Percentiles rank a stretch among this genome's conserved stretches.
These are phyloP conservation scores for Pempheris klunzingeri DNA, from an alignment of 2,797 vertebrate species.

Conservation along the genomic window DNA sequence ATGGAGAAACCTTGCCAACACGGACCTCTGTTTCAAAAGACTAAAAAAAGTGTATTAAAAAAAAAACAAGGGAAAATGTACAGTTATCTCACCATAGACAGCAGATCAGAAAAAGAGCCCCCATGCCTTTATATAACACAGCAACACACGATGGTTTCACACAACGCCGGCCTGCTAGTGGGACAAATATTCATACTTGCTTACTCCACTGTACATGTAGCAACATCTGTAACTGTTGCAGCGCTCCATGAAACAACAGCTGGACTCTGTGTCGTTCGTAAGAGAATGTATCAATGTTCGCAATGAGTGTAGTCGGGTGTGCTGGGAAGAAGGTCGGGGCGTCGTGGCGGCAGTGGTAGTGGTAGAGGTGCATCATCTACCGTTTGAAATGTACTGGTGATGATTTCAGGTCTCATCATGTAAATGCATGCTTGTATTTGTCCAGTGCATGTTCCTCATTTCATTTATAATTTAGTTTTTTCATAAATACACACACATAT, in stretches of 20 bases:
- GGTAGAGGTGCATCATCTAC: slow-evolving; percentile 59
- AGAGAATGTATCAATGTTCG: slow-evolving; percentile 79
- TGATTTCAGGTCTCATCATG: slow-evolving; percentile 82
- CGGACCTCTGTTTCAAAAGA: slow-evolving; percentile 63
- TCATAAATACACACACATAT: slow-evolving; percentile 1
- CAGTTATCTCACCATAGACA: slow-evolving; percentile 64
- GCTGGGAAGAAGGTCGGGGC: slow-evolving; percentile 22
- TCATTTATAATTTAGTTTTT: slow-evolving; percentile 54
- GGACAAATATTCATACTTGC: slow-evolving; percentile 68
- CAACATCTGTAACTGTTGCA: slow-evolving; percentile 76
- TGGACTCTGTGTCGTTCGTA: slow-evolving; percentile 69
- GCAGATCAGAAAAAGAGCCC: slow-evolving; percentile 59
- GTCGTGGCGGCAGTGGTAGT: slow-evolving; percentile 10
- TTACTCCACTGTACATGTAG: slow-evolving; percentile 83
- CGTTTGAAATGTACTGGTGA: slow-evolving; percentile 71
- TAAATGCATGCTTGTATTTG: slow-evolving; percentile 87
- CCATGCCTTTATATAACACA: slow-evolving; percentile 81
- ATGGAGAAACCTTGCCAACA: slow-evolving; percentile 72
- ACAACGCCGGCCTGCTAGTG: slow-evolving; percentile 66
- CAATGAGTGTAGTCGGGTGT: slow-evolving; percentile 36
- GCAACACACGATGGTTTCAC: slow-evolving; percentile 62
- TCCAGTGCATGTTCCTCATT: slow-evolving; percentile 84
- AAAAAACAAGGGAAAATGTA: slow-evolving; percentile 62
- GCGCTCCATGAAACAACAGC: slow-evolving; percentile 54
- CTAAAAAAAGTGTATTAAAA: slow-evolving; percentile 23